A percentile compares a stretch with the other conserved stretches of the same genome.
These are phyloP conservation scores for Musca domestica DNA, from an alignment of 1,140 invertebrate species.

Conservation along the genomic window DNA sequence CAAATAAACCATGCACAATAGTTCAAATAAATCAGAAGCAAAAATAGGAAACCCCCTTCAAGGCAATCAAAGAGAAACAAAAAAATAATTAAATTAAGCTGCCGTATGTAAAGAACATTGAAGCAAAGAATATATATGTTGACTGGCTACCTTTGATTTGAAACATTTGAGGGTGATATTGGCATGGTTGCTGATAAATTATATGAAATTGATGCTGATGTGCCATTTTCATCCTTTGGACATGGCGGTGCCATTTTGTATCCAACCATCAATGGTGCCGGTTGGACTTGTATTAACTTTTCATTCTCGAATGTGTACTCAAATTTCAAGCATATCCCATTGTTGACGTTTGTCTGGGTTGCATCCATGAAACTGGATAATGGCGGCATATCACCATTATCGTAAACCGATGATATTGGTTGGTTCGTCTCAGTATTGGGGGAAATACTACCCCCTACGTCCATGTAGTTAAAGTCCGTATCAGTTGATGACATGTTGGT, in stretches of 20 bases:
- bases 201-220: too few relatives aligned
- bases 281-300: slow-evolving; percentile 49
- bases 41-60: too few relatives aligned
- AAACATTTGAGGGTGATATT: background rate
- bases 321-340: slow-evolving; percentile 44
- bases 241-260: too few relatives aligned
- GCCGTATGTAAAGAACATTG: too few relatives aligned
- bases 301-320: slow-evolving; percentile 48
- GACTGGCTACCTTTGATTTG: background rate
- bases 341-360: background rate
- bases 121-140: background rate
- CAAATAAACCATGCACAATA: too few relatives aligned
- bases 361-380: background rate
- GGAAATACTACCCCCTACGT: background rate
- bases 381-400: background rate
- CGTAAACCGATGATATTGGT: background rate
- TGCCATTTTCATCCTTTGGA: too few relatives aligned
- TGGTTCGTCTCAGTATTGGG: background rate
- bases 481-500: slow-evolving; percentile 10
- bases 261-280: slow-evolving; percentile 31
- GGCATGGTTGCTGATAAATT: slow-evolving; percentile 30
- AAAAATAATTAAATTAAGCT: too few relatives aligned
- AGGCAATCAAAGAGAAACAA: too few relatives aligned
- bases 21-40: too few relatives aligned
- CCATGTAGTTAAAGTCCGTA: slow-evolving; percentile 12